phyloP scores from a whole-genome alignment of 1,140 invertebrate species.

The Branchinecta lindahli region DNA sequence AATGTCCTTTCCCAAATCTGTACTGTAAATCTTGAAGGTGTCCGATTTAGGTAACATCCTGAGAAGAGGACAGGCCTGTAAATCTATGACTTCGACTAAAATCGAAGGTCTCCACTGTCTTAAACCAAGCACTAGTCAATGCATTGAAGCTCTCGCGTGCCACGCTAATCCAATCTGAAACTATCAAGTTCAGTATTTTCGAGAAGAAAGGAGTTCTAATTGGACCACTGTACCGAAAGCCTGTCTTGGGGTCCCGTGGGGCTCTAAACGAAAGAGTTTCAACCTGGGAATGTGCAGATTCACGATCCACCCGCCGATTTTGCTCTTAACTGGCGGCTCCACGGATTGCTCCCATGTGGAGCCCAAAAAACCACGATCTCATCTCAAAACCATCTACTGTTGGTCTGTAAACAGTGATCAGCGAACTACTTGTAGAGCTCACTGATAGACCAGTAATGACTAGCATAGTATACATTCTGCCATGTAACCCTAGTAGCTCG shows the following conservation, averaged over 20 bases:
- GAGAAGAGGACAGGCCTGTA: no score
- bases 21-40: no score
- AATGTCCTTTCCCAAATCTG: no score
- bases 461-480: neutral
- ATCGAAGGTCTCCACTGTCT: no score
- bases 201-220: neutral
- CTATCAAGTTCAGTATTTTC: no score
- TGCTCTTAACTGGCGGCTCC: neutral
- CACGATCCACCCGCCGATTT: neutral
- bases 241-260: neutral
- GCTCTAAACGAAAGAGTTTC: neutral
- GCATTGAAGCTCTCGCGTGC: no score
- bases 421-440: neutral
- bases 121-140: no score
- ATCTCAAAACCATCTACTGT: constrained; percentile 1
- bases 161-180: no score
- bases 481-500: no score
- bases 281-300: neutral
- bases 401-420: neutral
- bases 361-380: neutral
- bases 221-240: neutral
- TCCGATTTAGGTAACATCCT: no score
- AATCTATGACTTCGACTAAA: no score
- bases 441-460: neutral
- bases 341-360: neutral